These are phyloP conservation scores for Pristionchus arcanus DNA, from an alignment of 2,888 invertebrate species.

Conservation along the genomic window DNA sequence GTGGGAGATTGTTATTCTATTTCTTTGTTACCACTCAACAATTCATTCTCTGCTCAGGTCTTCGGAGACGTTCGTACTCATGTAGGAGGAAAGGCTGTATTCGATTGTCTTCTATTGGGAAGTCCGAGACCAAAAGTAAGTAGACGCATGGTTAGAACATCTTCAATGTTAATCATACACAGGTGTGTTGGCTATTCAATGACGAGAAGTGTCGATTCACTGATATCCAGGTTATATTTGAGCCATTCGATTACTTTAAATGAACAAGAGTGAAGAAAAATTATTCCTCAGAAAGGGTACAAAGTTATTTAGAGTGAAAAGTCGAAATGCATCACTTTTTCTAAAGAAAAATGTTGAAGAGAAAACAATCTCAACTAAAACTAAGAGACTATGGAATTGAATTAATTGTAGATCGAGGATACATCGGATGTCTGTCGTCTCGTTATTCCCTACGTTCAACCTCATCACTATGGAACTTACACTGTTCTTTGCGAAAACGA, in stretches of 20 bases:
- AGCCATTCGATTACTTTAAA: neutral
- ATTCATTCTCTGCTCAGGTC: conserved; percentile 62
- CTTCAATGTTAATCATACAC: neutral
- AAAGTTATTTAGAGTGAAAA: no score
- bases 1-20: no score
- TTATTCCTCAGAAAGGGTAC: no score
- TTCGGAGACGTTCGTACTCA: conserved; percentile 75
- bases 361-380: neutral
- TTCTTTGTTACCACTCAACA: neutral
- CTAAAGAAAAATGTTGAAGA: neutral
- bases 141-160: neutral
- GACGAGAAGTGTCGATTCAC: conserved; percentile 76
- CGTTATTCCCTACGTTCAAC: conserved; percentile 76
- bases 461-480: conserved; percentile 71
- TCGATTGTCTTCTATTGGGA: conserved; percentile 78
- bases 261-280: neutral
- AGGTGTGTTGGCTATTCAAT: conserved; percentile 79
- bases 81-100: conserved; percentile 76
- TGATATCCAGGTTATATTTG: conserved; percentile 64
- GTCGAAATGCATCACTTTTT: no score
- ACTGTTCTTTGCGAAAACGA: conserved; percentile 73
- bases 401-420: conserved; percentile 65
- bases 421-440: conserved; percentile 78
- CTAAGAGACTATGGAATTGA: neutral
- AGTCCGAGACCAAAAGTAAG: conserved; percentile 76